Base-by-base conservation (phyloP, 2,888 invertebrate species). In the Eilema depressum region DNA sequence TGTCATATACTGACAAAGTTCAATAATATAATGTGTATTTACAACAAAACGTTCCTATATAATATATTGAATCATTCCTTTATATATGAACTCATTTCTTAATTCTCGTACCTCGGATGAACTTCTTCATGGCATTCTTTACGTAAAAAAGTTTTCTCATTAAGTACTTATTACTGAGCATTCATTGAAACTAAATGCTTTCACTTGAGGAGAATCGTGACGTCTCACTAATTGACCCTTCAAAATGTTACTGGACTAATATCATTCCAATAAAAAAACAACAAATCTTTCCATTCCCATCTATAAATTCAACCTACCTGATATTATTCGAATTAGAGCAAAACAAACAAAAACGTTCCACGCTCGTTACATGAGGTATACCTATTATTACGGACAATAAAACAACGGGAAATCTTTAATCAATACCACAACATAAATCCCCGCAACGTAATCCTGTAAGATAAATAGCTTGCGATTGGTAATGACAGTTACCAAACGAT, bases 381-480 rank as follows among this genome's bases (percentile, higher is more conserved):
- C 57, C 12, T 66, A 62, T 66, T 65, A 61, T 57, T 68, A 53
- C 66, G 47, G 53, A 63, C 25, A 23, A 66, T 47, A 53, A 63
- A 53, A 28, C 3, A 63, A 61, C 23, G 56, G 37, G 14, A 53
- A 63, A 53, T 65, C 37, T 30, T 57, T 41, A 26, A 64, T 66
- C 25, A 66, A 56, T 37, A n/a, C 37, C n/a, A n/a, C 53, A 57
- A 56, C 23, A 57, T 68, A 30, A 67, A 69, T 60, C n/a, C 30
- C 14, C n/a, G 10, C 26, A 71, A 64, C 57, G 41, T 62, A 28
- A 69, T 28, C 37, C 28, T 59, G 23, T 64, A 41, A 65, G n/a
- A 67, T 61, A 73, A 77, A 78, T 75, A 75, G 66, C 65, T 73
- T 28, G 71, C 23, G 25, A 71, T 66, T 75, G 70, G 60, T 25